phyloP scores from a whole-genome alignment of 2,797 vertebrate species.

The Thaleichthys pacificus region DNA sequence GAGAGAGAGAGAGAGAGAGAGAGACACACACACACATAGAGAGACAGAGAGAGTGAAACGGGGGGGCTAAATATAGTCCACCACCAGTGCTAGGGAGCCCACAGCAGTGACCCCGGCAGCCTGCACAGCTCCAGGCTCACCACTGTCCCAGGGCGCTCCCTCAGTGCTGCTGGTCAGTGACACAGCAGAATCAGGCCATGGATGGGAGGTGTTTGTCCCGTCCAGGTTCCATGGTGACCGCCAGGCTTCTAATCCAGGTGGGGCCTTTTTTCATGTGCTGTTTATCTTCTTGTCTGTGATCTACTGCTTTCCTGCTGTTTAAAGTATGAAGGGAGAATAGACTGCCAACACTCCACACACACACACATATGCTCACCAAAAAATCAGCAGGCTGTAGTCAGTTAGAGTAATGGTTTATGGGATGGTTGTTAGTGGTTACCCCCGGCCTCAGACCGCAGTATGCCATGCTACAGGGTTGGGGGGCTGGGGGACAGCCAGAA shows the following conservation, averaged over 20 bases:
- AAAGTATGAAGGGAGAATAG: not conserved
- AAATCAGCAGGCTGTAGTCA: not conserved
- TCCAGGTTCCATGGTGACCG: too few species aligned
- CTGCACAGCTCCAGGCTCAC: not conserved
- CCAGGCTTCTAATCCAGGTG: not conserved
- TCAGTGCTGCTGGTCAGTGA: not conserved
- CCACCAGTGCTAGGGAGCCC: conserved; percentile 47
- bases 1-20: too few species aligned
- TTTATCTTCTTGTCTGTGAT: not conserved
- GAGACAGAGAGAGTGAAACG: conserved; percentile 21
- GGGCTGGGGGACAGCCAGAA: not conserved
- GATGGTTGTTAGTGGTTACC: not conserved
- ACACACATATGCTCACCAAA: not conserved
- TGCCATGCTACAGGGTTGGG: not conserved
- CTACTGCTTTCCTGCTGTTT: not conserved
- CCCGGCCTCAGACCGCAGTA: not conserved
- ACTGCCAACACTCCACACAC: conserved; percentile 7
- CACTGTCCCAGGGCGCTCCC: not conserved
- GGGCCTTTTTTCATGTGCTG: not conserved
- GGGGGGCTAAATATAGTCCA: conserved; percentile 63
- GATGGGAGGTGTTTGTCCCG: not conserved
- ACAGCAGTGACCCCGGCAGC: not conserved
- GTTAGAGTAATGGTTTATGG: not conserved
- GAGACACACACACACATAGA: too few species aligned
- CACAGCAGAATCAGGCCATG: not conserved